Percentiles rank a stretch among this genome's conserved stretches.
Evolutionary conservation across 2,797 vertebrate genomes (phyloP).

Genomic region (Rhodeus uyekii): DNA sequence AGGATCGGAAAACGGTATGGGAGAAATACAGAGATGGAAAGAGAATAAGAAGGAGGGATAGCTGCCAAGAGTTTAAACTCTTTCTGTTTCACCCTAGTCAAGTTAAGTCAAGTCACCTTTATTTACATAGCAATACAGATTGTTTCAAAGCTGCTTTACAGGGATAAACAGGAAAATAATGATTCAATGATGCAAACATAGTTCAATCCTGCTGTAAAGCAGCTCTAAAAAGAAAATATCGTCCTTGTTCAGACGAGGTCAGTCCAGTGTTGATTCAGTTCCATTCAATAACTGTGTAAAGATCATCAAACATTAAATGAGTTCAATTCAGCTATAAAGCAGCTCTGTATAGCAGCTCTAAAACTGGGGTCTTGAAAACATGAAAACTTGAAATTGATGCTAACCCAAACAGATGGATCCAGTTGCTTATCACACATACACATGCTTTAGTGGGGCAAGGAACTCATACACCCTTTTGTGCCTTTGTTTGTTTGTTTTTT

Average conservation of each 20-base stretch:
- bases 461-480: background rate
- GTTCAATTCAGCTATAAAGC: background rate
- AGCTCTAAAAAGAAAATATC: background rate
- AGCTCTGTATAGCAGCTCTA: background rate
- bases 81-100: background rate
- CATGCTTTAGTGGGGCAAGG: background rate
- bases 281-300: background rate
- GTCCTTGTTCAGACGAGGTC: background rate
- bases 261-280: background rate
- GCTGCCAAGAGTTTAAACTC: slow-evolving; percentile 33
- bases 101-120: background rate
- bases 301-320: background rate
- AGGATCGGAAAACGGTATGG: slow-evolving; percentile 5
- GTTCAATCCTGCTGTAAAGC: background rate
- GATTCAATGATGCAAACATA: background rate
- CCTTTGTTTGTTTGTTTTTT: background rate
- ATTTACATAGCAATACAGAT: background rate
- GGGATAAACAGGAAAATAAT: background rate
- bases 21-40: slow-evolving; percentile 24
- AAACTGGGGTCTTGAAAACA: slow-evolving; percentile 17
- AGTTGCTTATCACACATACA: background rate
- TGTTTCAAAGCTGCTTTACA: background rate
- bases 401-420: slow-evolving; percentile 33
- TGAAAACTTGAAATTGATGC: slow-evolving; percentile 14
- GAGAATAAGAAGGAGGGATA: slow-evolving; percentile 1